These are phyloP conservation scores for Tiliqua scincoides DNA, from an alignment of 2,113 vertebrate species.

Conservation along the genomic window DNA sequence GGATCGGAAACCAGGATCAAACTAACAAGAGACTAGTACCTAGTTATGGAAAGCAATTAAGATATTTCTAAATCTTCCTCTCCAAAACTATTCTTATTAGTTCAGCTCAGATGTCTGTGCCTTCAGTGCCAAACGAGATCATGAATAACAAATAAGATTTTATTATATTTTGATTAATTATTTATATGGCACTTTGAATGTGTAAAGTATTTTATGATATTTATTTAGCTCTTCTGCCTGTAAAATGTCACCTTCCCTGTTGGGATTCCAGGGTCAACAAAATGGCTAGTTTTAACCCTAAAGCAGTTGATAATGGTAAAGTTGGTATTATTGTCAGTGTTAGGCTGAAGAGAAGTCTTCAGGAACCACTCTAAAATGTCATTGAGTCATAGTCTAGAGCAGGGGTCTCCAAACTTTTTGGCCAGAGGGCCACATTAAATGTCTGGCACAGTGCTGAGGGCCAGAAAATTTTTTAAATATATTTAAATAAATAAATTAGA, in stretches of 20 bases:
- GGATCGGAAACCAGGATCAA: background rate
- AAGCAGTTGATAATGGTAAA: background rate
- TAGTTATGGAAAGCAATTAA: background rate
- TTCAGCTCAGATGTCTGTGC: constrained; percentile 3
- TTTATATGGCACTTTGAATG: constrained; percentile 20
- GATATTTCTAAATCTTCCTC: background rate
- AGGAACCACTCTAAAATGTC: background rate
- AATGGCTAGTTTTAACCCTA: constrained; percentile 11
- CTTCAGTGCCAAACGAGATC: constrained; percentile 11
- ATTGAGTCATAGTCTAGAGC: background rate
- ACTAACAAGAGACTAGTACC: background rate
- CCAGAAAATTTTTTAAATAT: too few relatives aligned
- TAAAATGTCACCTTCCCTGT: constrained; percentile 13
- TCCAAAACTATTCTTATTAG: background rate
- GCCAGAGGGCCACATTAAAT: too few relatives aligned
- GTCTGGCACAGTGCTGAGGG: too few relatives aligned
- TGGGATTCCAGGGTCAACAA: background rate
- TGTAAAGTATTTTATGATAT: constrained; percentile 26
- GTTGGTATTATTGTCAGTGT: background rate
- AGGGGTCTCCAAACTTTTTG: too few relatives aligned
- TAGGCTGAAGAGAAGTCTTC: background rate
- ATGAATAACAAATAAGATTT: constrained; percentile 28
- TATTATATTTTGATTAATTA: constrained; percentile 35
- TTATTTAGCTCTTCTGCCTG: constrained; percentile 9
- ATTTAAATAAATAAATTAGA: too few relatives aligned